These are phyloP conservation scores for Thymelicus sylvestris DNA, from an alignment of 2,888 invertebrate species.

Conservation along the genomic window DNA sequence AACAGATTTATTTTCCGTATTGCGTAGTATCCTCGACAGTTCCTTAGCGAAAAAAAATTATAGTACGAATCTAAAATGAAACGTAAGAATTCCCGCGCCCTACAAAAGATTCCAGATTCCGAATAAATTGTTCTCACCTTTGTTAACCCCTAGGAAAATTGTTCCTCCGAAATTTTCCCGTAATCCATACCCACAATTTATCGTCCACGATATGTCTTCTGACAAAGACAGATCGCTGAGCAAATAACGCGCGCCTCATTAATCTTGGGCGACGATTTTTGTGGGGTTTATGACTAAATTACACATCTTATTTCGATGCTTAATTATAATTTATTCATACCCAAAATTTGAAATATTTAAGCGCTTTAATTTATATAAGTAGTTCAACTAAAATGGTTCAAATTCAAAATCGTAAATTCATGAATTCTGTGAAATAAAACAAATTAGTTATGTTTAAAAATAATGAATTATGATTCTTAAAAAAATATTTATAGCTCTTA, in stretches of 20 bases:
- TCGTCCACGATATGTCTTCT: conserved; percentile 17
- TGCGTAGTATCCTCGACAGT: neutral
- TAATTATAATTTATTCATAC: too few species aligned
- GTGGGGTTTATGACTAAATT: neutral
- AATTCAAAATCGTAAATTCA: too few species aligned
- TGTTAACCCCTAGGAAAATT: neutral
- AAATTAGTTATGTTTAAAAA: too few species aligned
- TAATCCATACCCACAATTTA: conserved; percentile 17
- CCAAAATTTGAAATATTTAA: too few species aligned
- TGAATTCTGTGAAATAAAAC: too few species aligned
- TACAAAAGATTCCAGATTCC: neutral
- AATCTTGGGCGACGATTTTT: neutral
- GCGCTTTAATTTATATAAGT: too few species aligned
- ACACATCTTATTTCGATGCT: neutral
- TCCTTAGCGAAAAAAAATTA: neutral
- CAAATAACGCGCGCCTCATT: neutral
- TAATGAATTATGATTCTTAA: too few species aligned
- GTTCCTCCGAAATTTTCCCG: conserved; percentile 14
- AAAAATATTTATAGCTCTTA: too few species aligned
- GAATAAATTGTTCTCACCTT: conserved; percentile 20
- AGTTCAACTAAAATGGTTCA: too few species aligned
- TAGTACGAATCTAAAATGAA: conserved; percentile 1
- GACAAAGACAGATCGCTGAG: conserved; percentile 18
- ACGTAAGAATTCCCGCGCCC: neutral
- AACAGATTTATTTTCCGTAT: neutral